Evolutionary conservation across 1,140 invertebrate genomes (phyloP).

Genomic region (Chionoecetes opilio): DNA sequence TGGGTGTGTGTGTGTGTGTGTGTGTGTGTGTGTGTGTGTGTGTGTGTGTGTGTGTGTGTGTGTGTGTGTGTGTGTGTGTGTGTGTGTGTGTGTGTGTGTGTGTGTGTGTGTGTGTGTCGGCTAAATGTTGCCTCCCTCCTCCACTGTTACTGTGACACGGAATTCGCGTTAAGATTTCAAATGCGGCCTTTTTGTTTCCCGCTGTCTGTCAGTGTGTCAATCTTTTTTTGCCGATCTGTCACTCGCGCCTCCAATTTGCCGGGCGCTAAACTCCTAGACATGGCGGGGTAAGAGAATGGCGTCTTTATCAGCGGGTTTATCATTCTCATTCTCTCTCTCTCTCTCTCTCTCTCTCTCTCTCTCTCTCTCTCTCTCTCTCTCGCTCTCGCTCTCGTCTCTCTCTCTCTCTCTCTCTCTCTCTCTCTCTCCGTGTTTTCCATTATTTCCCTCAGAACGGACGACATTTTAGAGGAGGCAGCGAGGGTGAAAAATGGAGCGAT

Average conservation of each 20-base stretch:
- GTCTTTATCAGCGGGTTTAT: slow-evolving; percentile 19
- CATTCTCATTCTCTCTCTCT: neutral
- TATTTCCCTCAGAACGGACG: neutral
- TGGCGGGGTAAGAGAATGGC: neutral
- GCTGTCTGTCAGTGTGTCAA: slow-evolving; percentile 4
- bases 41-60: no score
- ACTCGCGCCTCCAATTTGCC: slow-evolving; percentile 10
- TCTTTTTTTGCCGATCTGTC: slow-evolving; percentile 28
- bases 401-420: no score
- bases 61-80: no score
- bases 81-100: no score
- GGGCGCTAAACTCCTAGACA: neutral
- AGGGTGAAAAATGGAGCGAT: neutral
- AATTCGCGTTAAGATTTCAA: slow-evolving; percentile 30
- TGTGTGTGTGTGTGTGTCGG: neutral
- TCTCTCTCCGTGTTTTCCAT: neutral
- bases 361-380: no score
- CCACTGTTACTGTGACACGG: slow-evolving; percentile 6
- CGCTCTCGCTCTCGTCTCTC: no score
- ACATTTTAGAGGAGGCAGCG: neutral
- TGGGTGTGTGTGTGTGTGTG: no score
- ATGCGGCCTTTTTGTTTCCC: slow-evolving; percentile 18
- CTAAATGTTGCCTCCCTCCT: neutral
- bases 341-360: no score
- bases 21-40: no score